phyloP scores from a whole-genome alignment of 2,113 vertebrate species.

The Rhombomys opimus region DNA sequence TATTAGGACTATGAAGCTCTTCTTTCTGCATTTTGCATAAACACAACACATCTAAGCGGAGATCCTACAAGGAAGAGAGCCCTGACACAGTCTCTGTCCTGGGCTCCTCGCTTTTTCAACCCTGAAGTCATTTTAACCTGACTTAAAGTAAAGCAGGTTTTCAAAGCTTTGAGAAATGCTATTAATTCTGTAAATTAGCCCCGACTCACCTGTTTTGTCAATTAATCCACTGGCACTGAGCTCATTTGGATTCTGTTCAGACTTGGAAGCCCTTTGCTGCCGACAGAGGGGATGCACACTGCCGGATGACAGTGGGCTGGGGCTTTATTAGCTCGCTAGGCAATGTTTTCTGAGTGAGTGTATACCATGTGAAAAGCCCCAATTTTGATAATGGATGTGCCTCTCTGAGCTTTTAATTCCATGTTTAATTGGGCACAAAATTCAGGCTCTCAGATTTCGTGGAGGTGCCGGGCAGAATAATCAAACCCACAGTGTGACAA shows the following conservation, averaged over 20 bases:
- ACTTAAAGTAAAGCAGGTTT: conserved; percentile 67
- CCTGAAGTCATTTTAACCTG: conserved; percentile 58
- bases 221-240: conserved; percentile 50
- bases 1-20: neutral
- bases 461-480: conserved; percentile 64
- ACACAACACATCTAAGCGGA: neutral
- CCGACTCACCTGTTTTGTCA: conserved; percentile 70
- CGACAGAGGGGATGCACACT: neutral
- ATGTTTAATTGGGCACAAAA: conserved; percentile 79
- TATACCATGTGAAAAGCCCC: conserved; percentile 73
- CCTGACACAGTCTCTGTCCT: neutral
- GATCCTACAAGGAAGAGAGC: neutral
- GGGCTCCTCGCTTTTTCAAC: neutral
- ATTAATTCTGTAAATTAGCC: conserved; percentile 68
- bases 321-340: conserved; percentile 55
- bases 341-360: conserved; percentile 65
- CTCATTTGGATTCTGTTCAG: conserved; percentile 74
- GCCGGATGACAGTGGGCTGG: conserved; percentile 32
- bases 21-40: neutral
- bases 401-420: conserved; percentile 78
- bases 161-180: conserved; percentile 63
- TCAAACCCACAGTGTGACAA: neutral
- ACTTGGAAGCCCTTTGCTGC: conserved; percentile 16
- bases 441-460: conserved; percentile 64
- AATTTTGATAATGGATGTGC: conserved; percentile 76